phyloP scores from a whole-genome alignment of 1,140 invertebrate species.

The Polyergus mexicanus region DNA sequence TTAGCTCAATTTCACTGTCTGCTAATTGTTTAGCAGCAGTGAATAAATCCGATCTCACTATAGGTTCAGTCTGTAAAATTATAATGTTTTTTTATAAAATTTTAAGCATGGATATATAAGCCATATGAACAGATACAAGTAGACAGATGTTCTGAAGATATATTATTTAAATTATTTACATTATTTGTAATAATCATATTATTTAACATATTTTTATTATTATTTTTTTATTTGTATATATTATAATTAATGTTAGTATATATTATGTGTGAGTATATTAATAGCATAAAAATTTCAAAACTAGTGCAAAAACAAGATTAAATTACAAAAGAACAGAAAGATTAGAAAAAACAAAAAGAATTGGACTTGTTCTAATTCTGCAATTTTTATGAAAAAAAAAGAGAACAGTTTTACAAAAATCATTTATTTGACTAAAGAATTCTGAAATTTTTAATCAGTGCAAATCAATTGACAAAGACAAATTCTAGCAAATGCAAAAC shows the following conservation, averaged over 20 bases:
- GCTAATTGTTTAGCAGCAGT: constrained; percentile 81
- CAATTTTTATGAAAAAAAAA: background rate
- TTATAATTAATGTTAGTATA: background rate
- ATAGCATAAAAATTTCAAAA: too few relatives aligned
- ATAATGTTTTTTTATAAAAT: background rate
- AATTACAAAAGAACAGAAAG: background rate
- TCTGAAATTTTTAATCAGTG: background rate
- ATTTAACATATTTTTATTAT: too few relatives aligned
- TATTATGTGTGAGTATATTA: too few relatives aligned
- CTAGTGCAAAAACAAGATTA: background rate
- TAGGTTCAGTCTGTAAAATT: constrained; percentile 74
- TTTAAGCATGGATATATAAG: background rate
- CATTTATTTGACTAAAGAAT: background rate
- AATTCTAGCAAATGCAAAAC: background rate
- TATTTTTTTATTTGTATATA: too few relatives aligned
- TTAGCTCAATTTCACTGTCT: constrained; percentile 82
- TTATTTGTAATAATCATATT: too few relatives aligned
- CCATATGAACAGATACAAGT: too few relatives aligned
- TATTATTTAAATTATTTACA: too few relatives aligned
- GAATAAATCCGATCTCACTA: constrained; percentile 74
- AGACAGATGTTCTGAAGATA: too few relatives aligned
- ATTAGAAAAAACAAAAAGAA: background rate
- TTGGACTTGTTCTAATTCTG: background rate
- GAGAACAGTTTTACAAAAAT: background rate
- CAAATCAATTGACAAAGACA: background rate